Percentiles rank a stretch among this genome's conserved stretches.
Evolutionary conservation across 2,888 invertebrate genomes (phyloP).

Genomic region (Sarcophaga rosellei): DNA sequence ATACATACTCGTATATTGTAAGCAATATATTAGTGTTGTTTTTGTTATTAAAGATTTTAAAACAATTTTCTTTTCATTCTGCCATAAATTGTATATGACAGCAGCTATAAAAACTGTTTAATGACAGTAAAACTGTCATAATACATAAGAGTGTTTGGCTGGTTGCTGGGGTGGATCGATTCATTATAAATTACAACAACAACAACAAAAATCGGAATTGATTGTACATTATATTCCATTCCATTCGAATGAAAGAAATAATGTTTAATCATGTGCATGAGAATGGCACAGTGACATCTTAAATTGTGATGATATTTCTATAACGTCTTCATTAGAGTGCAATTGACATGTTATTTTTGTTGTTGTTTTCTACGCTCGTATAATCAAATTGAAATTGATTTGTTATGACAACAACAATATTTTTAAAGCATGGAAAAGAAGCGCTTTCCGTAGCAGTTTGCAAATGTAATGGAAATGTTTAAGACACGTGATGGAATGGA

Average conservation of each 20-base stretch:
- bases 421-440: neutral
- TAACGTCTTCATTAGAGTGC: neutral
- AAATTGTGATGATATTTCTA: neutral
- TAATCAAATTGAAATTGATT: neutral
- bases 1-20: neutral
- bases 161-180: neutral
- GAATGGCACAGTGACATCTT: slow-evolving; percentile 25
- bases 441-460: too few species aligned
- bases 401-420: neutral
- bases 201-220: neutral
- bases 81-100: neutral
- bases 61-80: too few species aligned
- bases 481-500: too few species aligned
- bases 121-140: too few species aligned
- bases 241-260: neutral
- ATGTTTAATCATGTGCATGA: slow-evolving; percentile 41
- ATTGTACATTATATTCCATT: neutral
- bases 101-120: too few species aligned
- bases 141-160: too few species aligned
- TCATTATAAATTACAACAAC: neutral
- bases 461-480: too few species aligned
- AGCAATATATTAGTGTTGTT: too few species aligned
- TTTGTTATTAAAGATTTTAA: too few species aligned
- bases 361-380: neutral
- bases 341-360: slow-evolving; percentile 28